A percentile compares a stretch with the other conserved stretches of the same genome.
These are phyloP conservation scores for Teleogryllus occipitalis DNA, from an alignment of 1,140 invertebrate genomes.

Conservation along the genomic window DNA sequence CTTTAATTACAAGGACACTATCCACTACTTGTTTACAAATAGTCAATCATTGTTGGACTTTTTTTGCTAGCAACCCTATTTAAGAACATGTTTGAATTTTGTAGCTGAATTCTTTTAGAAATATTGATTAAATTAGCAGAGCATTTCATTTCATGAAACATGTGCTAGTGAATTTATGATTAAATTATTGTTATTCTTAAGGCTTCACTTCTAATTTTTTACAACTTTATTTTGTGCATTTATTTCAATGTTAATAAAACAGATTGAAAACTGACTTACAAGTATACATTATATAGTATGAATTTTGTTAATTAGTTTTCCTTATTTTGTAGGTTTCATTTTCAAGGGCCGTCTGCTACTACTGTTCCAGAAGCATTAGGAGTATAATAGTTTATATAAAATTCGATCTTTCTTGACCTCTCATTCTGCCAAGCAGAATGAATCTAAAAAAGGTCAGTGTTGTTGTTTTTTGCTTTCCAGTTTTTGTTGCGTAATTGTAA, in stretches of 20 bases:
- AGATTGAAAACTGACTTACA: no score
- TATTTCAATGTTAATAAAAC: no score
- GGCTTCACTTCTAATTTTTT: no score
- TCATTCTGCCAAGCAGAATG: no score
- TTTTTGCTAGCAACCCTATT: background rate
- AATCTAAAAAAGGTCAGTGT: no score
- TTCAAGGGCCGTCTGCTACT: constrained; percentile 63
- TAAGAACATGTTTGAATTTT: background rate
- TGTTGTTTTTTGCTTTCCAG: no score
- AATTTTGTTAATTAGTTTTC: no score
- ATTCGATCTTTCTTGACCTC: no score
- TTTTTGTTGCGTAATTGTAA: no score
- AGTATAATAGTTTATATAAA: constrained; percentile 25
- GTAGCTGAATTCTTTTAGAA: constrained; percentile 8
- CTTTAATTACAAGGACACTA: background rate
- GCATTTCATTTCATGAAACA: constrained; percentile 1
- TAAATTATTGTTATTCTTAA: constrained; percentile 19
- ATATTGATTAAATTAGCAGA: background rate
- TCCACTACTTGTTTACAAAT: background rate
- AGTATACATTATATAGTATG: no score
- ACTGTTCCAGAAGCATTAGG: constrained; percentile 59
- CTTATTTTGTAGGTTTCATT: constrained; percentile 53
- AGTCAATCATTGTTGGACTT: background rate
- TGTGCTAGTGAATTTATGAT: constrained; percentile 16
- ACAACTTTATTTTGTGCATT: no score